These are phyloP conservation scores for Xylota sylvarum DNA, from an alignment of 2,888 invertebrate genomes.

Conservation along the genomic window DNA sequence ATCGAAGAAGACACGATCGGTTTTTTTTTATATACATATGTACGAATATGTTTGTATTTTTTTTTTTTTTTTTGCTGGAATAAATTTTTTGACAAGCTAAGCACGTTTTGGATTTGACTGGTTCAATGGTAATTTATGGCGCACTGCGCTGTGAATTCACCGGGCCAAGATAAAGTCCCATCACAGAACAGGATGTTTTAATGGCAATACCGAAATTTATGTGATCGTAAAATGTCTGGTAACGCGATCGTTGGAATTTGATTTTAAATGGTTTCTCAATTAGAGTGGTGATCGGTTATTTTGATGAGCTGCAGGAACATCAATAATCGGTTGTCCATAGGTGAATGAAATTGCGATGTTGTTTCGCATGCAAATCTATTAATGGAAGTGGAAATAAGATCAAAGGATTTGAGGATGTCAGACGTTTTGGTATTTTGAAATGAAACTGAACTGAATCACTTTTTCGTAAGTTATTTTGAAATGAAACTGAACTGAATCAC, in stretches of 20 bases:
- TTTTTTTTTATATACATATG: not conserved
- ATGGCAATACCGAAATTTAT: conserved; percentile 65
- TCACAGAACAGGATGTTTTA: conserved; percentile 67
- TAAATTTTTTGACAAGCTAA: conserved; percentile 49
- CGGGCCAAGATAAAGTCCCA: conserved; percentile 15
- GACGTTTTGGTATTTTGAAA: no score
- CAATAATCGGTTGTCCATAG: conserved; percentile 51
- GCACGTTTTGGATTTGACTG: conserved; percentile 72
- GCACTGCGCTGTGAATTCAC: conserved; percentile 50
- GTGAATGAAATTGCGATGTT: conserved; percentile 48
- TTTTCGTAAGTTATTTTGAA: no score
- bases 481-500: no score
- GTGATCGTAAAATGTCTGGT: conserved; percentile 70
- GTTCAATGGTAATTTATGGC: conserved; percentile 72
- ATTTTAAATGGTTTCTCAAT: conserved; percentile 70
- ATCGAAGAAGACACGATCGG: conserved; percentile 35
- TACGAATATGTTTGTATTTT: conserved; percentile 6
- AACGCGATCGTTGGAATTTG: conserved; percentile 68
- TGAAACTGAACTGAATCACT: no score
- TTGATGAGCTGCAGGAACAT: conserved; percentile 62
- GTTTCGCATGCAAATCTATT: conserved; percentile 49
- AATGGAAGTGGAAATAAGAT: not conserved
- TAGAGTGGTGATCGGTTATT: conserved; percentile 57
- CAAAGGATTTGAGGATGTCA: no score
- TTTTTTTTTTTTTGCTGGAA: not conserved